These are phyloP conservation scores for Yoshiicerus persimilis DNA, from an alignment of 1,140 invertebrate species.

Conservation along the genomic window DNA sequence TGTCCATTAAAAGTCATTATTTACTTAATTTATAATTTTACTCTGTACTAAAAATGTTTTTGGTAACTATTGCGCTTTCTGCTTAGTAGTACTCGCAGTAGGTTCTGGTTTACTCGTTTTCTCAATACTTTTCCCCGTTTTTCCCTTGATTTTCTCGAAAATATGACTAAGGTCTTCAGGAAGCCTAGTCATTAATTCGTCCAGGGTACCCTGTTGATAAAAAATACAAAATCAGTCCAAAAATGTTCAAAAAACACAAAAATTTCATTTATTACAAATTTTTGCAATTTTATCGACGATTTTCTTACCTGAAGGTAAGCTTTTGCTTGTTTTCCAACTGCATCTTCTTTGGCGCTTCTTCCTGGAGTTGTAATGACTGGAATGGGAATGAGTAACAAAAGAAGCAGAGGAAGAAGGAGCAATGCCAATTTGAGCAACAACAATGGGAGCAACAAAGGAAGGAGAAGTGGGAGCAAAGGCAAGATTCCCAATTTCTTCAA, in stretches of 20 bases:
- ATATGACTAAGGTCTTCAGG: slow-evolving; percentile 19
- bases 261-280: not conserved
- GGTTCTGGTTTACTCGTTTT: not conserved
- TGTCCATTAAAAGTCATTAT: not conserved
- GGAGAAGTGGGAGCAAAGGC: slow-evolving; percentile 19
- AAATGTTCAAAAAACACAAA: no score
- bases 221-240: not conserved
- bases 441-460: slow-evolving; percentile 21
- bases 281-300: not conserved
- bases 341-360: not conserved
- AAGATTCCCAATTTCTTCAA: slow-evolving; percentile 29
- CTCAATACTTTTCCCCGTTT: not conserved
- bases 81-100: not conserved
- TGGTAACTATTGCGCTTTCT: not conserved
- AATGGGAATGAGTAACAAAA: slow-evolving; percentile 30
- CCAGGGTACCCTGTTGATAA: not conserved
- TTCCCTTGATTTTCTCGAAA: slow-evolving; percentile 36
- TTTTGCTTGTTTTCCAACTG: not conserved
- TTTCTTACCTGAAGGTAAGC: not conserved
- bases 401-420: slow-evolving; percentile 1
- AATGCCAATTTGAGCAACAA: slow-evolving; percentile 13
- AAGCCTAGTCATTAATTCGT: slow-evolving; percentile 27
- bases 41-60: not conserved
- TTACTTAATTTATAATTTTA: not conserved
- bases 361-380: slow-evolving; percentile 28